Evolutionary conservation across 2,797 vertebrate genomes (phyloP), one percentile per base, ranked within the genome.

Genomic region (Lateolabrax maculatus): DNA sequence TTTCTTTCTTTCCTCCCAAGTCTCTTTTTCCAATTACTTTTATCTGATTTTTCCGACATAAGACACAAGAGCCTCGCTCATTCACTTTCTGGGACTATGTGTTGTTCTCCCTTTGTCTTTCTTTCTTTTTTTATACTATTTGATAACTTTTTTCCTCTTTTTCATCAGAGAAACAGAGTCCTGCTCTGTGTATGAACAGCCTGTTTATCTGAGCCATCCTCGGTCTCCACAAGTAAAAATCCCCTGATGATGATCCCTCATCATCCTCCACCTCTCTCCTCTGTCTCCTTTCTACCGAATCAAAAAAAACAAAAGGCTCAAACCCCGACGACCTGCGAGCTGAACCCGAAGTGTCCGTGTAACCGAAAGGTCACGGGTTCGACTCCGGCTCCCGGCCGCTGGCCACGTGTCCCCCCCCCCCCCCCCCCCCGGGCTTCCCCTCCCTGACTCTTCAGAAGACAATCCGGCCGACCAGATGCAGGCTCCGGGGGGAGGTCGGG

Each of bases 361-460:
- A 4, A 23, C n/a, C 11, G 6, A 6, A 19, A 34, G 74, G 75
- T 74, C 43, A 44, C 7, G 0, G 43, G 43, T 56, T 73, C 8
- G 21, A 29, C 23, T 53, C 56, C 44, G 1, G 9, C 34, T 44
- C 41, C 27, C 19, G 18, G n/a, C 53, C 29, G 34, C 57, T 21
- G 2, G 15, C 80, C n/a, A 51, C 53, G 34, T 37, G 67, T 76
- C 71, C 48, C 27, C 1, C 19, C 62, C 61, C 56, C 27, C 39
- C 13, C 49, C 77, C 27, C 19, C 39, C 13, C 49, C 77, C 27
- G 15, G 1, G n/a, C 27, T 44, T 52, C 9, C 61, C 31, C 39
- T n/a, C 34, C 53, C 41, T 36, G 21, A 53, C 39, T 2, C 52
- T 39, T 43, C 2, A 49, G 48, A 56, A 70, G 58, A 31, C 70